A percentile compares a stretch with the other conserved stretches of the same genome.
phyloP scores from a whole-genome alignment of 64 coral and sea anemone species.

The Montipora foliosa region DNA sequence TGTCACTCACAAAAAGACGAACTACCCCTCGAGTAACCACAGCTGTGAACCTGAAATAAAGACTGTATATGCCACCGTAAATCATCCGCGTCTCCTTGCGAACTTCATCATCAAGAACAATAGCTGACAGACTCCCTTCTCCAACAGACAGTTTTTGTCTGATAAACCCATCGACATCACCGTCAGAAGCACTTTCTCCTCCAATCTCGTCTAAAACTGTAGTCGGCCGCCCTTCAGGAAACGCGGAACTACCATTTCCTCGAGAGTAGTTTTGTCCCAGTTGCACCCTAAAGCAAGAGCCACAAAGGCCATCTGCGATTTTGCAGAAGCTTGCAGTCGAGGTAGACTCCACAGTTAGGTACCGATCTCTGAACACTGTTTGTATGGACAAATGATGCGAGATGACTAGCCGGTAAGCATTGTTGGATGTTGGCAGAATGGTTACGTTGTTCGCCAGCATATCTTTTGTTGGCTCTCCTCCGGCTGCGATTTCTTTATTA shows the following conservation, averaged over 20 bases:
- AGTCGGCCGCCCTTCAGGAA: background rate
- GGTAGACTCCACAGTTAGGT: conserved; percentile 58
- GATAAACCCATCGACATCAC: conserved; percentile 66
- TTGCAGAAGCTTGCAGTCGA: conserved; percentile 50
- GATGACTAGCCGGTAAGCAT: conserved; percentile 49
- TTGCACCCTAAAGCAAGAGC: conserved; percentile 61
- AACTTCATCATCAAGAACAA: conserved; percentile 74
- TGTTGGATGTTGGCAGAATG: conserved; percentile 44
- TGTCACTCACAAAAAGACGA: conserved; percentile 66
- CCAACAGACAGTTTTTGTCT: conserved; percentile 57
- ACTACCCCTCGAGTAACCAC: conserved; percentile 71
- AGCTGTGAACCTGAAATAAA: conserved; percentile 81
- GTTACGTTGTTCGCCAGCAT: conserved; percentile 56
- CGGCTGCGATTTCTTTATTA: conserved; percentile 19
- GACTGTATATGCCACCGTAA: conserved; percentile 87
- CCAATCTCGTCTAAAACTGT: conserved; percentile 76
- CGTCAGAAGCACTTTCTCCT: conserved; percentile 42
- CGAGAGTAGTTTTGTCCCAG: conserved; percentile 18
- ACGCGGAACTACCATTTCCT: conserved; percentile 21
- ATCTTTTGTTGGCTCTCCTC: conserved; percentile 27
- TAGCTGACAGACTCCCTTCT: conserved; percentile 22
- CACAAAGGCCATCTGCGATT: conserved; percentile 77
- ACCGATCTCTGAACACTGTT: conserved; percentile 68
- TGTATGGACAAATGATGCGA: conserved; percentile 59
- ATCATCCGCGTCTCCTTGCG: conserved; percentile 84